Evolutionary conservation across 2,113 vertebrate species (phyloP), one percentile per base, ranked within the genome.

Genomic region (Puffinus mauretanicus): DNA sequence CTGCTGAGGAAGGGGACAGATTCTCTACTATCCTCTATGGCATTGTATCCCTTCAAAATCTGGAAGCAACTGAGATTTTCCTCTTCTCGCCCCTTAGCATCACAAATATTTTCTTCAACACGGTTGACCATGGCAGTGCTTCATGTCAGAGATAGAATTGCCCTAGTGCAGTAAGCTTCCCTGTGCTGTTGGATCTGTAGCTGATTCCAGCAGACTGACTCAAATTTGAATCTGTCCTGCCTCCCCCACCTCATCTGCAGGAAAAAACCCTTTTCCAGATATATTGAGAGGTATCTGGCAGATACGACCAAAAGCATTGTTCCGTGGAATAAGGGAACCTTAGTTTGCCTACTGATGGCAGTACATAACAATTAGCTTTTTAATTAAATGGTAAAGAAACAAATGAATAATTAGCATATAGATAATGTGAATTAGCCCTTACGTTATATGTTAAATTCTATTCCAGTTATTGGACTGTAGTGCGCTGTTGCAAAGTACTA

Each of bases 401-500:
- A 95, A 96, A 88, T 93, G 19, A 95, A 71, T 91, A 96, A 93
- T 96, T 95, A 95, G 69, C 69, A 16, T 69, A 38, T 16, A 94
- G 94, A 95, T 92, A 95, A 97, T 93, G 82, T 15, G 87, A 93
- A 86, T 94, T 94, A 94, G 89, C 49, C 89, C 54, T 85, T 64
- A n/a, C 40, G 69, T 83, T 95, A 55, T 49, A 75, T 51, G 55
- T 80, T 82, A 93, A 91, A 64, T 94, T 96, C 66, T 71, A 5
- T 71, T 52, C 64, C n/a, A 64, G 44, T 90, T 81, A 83, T 27
- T 94, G 92, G 79, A 4, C 94, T 86, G 75, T 1, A 15, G 70
- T 40, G 73, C 12, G 1, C 78, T 58, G 40, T 42, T 82, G 91
- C 58, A 42, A 51, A 89, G 89, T 24, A 11, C 90, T 97, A 34